Percentiles rank a stretch among this genome's conserved stretches.
Evolutionary conservation across 2,888 invertebrate genomes (phyloP).

Genomic region (Psylliodes chrysocephalus): DNA sequence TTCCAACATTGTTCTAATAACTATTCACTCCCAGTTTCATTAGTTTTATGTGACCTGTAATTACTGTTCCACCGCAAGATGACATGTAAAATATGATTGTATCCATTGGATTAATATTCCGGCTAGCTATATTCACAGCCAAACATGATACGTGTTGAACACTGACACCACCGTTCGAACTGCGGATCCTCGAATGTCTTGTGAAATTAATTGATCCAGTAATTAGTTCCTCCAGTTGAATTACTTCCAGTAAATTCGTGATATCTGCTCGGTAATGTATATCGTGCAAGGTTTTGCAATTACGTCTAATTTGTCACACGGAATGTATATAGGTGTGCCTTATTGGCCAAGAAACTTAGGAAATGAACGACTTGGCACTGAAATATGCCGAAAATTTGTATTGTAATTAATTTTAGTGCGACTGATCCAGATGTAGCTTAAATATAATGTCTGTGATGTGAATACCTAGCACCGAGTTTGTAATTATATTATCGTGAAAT

Average conservation of each 20-base stretch:
- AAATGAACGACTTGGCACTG: conserved; percentile 8
- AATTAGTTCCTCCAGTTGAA: conserved; percentile 33
- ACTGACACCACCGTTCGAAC: conserved; percentile 8
- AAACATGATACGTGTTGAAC: conserved; percentile 19
- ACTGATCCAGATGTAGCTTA: neutral
- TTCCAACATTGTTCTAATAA: neutral
- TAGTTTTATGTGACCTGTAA: conserved; percentile 13
- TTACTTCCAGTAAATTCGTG: conserved; percentile 34
- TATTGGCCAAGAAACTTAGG: conserved; percentile 17
- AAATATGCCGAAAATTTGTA: conserved; percentile 12
- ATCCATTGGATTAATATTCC: conserved; percentile 23
- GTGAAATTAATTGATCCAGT: conserved; percentile 35
- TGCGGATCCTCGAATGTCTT: conserved; percentile 14
- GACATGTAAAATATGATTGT: conserved; percentile 21
- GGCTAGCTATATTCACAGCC: conserved; percentile 8
- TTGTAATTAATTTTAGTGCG: conserved; percentile 3
- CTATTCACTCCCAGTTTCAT: neutral
- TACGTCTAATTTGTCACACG: conserved; percentile 26
- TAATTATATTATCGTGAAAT: too few relatives aligned
- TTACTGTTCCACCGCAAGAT: conserved; percentile 16
- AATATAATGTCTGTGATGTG: too few relatives aligned
- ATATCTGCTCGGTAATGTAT: conserved; percentile 27
- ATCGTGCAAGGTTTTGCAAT: conserved; percentile 36
- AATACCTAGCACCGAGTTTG: too few relatives aligned
- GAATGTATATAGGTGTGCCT: conserved; percentile 18